These are phyloP conservation scores for Tretioscincus oriximinensis DNA, from an alignment of 2,113 vertebrate genomes.

Conservation along the genomic window DNA sequence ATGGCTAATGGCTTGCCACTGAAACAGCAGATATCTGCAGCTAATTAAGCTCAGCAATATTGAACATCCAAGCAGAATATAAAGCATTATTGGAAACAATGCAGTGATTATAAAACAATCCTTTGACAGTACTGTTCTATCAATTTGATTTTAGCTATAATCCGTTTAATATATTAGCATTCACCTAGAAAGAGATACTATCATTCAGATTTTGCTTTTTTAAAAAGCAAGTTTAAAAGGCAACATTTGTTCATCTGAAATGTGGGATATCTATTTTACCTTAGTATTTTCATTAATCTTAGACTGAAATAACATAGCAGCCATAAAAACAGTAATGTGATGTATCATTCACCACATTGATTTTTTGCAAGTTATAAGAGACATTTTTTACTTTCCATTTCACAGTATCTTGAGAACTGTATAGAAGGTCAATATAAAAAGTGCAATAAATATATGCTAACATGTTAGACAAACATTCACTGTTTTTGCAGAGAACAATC, in stretches of 20 bases:
- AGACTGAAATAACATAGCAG: background rate
- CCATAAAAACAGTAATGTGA: background rate
- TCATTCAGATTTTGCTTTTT: too few relatives aligned
- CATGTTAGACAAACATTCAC: background rate
- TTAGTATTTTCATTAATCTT: background rate
- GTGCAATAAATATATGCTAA: background rate
- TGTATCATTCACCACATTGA: background rate
- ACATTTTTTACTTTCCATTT: background rate
- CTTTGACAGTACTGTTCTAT: too few relatives aligned
- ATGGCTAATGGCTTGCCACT: too few relatives aligned
- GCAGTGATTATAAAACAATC: too few relatives aligned
- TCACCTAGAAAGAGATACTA: too few relatives aligned
- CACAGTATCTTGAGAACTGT: background rate
- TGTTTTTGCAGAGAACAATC: slow-evolving; percentile 11
- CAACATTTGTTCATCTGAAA: background rate
- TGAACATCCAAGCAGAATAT: too few relatives aligned
- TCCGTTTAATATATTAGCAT: too few relatives aligned
- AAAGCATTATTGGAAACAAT: too few relatives aligned
- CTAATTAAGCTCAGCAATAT: too few relatives aligned
- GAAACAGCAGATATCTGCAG: too few relatives aligned
- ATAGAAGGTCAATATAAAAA: background rate
- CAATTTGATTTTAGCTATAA: too few relatives aligned
- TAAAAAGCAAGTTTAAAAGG: background rate
- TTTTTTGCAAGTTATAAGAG: background rate
- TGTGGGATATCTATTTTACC: background rate